Conservation (phyloP, 2,797 vertebrate genomes). For the Acipenser ruthenus region DNA sequence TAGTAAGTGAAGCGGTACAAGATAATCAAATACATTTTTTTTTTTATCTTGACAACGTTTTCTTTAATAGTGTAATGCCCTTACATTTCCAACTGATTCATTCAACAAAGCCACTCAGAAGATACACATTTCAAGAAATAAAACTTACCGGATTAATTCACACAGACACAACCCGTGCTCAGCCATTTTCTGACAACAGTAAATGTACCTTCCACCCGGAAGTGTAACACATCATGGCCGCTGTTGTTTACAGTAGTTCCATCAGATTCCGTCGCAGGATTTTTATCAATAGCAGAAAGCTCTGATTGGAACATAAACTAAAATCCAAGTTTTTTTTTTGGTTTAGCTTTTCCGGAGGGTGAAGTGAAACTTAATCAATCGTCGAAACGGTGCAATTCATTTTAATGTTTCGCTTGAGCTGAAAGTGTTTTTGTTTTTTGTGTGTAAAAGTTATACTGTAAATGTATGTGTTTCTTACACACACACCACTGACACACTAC, state of each 20-base stretch:
- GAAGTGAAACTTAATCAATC: too few species aligned
- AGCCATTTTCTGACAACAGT: conserved; percentile 39
- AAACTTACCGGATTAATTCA: conserved; percentile 40
- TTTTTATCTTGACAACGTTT: background rate
- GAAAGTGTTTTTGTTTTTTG: too few species aligned
- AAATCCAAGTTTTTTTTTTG: too few species aligned
- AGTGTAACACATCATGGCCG: conserved; percentile 14
- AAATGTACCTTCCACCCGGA: conserved; percentile 12
- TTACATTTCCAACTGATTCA: conserved; percentile 10
- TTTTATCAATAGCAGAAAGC: too few species aligned
- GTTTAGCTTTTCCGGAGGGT: too few species aligned
- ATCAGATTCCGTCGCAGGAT: conserved; percentile 29
- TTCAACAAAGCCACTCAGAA: background rate
- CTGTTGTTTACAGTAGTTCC: background rate
- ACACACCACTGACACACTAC: too few species aligned
- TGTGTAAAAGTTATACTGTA: too few species aligned
- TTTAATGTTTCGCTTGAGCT: too few species aligned
- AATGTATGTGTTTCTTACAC: too few species aligned
- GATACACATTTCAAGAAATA: background rate
- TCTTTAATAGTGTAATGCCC: background rate
- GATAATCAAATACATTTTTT: background rate
- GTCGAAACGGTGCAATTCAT: too few species aligned
- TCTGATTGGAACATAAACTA: too few species aligned
- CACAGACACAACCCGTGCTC: conserved; percentile 40
- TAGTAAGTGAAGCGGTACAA: too few species aligned